Percentiles rank a stretch among this genome's conserved stretches.
Conservation (phyloP, 2,888 invertebrate genomes). For the Xestia rhomboidea region DNA sequence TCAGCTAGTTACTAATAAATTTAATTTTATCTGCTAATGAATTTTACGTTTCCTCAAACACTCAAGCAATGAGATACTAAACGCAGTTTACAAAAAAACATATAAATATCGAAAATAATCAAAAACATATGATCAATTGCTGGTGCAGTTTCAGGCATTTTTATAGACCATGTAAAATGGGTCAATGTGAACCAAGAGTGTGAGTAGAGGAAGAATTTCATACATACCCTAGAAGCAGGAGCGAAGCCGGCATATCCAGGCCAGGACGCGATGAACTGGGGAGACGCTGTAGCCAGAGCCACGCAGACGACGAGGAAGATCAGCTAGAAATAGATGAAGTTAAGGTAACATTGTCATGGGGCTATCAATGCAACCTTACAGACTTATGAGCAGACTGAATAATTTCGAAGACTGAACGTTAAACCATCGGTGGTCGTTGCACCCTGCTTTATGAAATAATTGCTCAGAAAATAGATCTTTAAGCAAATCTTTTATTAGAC, state of each 20-base stretch:
- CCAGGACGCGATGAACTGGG: slow-evolving; percentile 78
- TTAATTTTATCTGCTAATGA: too few relatives aligned
- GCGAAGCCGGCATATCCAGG: slow-evolving; percentile 69
- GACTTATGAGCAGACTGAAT: too few relatives aligned
- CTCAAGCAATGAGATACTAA: neutral
- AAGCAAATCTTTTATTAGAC: neutral
- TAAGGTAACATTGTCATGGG: neutral
- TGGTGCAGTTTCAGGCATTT: neutral
- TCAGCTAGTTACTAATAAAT: too few relatives aligned
- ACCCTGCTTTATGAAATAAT: neutral
- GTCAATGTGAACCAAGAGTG: neutral
- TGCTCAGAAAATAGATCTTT: neutral
- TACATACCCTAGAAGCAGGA: slow-evolving; percentile 75
- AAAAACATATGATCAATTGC: neutral
- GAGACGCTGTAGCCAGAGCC: slow-evolving; percentile 85
- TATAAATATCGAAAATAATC: neutral
- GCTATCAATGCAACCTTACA: neutral
- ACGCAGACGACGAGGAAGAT: slow-evolving; percentile 85
- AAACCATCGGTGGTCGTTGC: neutral
- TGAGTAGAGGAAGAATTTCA: neutral
- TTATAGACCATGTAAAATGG: neutral
- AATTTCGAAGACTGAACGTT: neutral
- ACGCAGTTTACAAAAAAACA: neutral
- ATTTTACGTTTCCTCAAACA: neutral
- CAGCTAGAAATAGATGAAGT: slow-evolving; percentile 71